These are phyloP conservation scores for Leptopilina myrica DNA, from an alignment of 2,888 invertebrate species.

Conservation along the genomic window DNA sequence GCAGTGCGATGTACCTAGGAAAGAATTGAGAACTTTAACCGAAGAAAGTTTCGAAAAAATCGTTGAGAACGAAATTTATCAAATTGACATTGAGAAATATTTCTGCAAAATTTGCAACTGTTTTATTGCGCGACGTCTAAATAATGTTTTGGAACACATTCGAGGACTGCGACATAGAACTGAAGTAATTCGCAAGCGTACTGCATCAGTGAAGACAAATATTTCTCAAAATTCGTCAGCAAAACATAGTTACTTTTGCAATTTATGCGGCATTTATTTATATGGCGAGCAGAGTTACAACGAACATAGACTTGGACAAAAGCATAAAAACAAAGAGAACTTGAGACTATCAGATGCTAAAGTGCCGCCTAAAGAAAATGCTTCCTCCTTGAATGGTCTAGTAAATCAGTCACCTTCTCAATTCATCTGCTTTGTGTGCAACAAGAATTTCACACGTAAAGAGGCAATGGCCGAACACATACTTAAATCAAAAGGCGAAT, in stretches of 20 bases:
- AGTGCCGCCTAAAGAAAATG: not conserved
- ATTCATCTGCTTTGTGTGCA: slow-evolving; percentile 1
- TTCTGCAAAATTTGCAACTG: no score
- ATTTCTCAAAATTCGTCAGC: not conserved
- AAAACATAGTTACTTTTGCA: not conserved
- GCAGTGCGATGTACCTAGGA: no score
- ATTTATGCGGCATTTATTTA: not conserved
- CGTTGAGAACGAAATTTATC: no score
- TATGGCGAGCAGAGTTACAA: not conserved
- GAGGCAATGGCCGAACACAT: not conserved
- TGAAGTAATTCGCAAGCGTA: no score
- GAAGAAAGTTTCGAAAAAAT: no score
- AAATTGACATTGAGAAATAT: no score
- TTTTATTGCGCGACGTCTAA: no score
- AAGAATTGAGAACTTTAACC: no score
- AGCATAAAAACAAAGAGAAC: not conserved
- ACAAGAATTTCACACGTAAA: not conserved
- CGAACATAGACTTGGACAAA: not conserved
- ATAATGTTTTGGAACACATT: no score
- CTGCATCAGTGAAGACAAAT: no score
- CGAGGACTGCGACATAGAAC: no score
- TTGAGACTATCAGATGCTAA: not conserved
- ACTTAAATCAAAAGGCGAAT: not conserved
- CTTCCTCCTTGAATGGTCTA: not conserved
- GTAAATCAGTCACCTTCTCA: not conserved